Evolutionary conservation across 2,113 vertebrate species (phyloP).

Genomic region (Shinisaurus crocodilurus): DNA sequence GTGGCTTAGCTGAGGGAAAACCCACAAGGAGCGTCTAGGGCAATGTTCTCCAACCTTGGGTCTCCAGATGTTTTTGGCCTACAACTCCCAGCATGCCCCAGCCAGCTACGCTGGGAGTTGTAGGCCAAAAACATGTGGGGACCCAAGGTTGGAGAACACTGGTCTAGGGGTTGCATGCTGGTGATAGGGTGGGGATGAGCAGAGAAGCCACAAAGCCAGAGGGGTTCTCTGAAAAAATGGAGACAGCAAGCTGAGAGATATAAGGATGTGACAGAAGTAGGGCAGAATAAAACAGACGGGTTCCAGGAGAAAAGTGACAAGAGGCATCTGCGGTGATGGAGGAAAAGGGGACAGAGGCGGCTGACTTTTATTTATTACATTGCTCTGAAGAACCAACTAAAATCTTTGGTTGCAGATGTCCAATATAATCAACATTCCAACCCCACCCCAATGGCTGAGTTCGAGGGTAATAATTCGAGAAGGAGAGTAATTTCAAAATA

Average conservation of each 20-base stretch:
- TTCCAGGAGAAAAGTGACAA: not conserved
- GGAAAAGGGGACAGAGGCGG: not conserved
- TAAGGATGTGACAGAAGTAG: not conserved
- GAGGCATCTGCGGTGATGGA: not conserved
- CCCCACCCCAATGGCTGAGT: too few relatives aligned
- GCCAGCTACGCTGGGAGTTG: too few relatives aligned
- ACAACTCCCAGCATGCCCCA: too few relatives aligned
- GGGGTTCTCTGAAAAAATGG: not conserved
- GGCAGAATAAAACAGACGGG: not conserved
- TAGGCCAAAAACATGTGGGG: too few relatives aligned
- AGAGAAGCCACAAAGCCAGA: not conserved
- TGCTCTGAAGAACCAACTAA: not conserved
- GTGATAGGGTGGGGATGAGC: not conserved
- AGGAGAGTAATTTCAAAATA: not conserved
- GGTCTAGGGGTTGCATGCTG: not conserved
- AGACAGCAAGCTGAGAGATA: not conserved
- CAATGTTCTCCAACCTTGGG: too few relatives aligned
- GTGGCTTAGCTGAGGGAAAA: not conserved
- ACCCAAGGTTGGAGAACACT: too few relatives aligned
- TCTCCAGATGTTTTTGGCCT: too few relatives aligned
- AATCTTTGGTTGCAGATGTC: not conserved
- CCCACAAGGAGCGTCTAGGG: too few relatives aligned
- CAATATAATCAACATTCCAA: not conserved
- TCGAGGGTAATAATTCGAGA: slow-evolving; percentile 1
- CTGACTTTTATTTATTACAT: not conserved